These are phyloP conservation scores for Oophaga pumilio DNA, from an alignment of 2,113 vertebrate species.

Conservation along the genomic window DNA sequence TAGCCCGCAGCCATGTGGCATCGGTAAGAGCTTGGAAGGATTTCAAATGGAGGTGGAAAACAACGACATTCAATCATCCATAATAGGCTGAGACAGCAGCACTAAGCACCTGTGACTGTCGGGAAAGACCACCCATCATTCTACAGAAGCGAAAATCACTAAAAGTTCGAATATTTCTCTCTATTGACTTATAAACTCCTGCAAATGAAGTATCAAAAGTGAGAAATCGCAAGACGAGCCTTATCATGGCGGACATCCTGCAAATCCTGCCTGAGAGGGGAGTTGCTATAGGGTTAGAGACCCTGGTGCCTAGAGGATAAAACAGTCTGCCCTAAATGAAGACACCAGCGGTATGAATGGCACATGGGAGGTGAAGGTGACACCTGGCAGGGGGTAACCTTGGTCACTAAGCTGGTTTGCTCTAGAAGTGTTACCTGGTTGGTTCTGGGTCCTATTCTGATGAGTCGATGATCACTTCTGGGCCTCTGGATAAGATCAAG, in stretches of 20 bases:
- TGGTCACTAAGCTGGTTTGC: too few relatives aligned
- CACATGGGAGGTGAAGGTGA: not conserved
- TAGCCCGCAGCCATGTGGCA: slow-evolving; percentile 22
- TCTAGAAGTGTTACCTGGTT: too few relatives aligned
- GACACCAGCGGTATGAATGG: not conserved
- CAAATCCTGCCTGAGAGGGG: not conserved
- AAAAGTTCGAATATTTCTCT: not conserved
- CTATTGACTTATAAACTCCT: not conserved
- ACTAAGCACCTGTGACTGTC: not conserved
- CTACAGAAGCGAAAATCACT: not conserved
- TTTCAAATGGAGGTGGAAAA: not conserved
- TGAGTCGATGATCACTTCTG: too few relatives aligned
- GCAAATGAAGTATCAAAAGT: not conserved
- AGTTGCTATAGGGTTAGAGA: not conserved
- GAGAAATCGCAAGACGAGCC: not conserved
- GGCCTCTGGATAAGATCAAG: too few relatives aligned
- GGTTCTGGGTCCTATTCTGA: too few relatives aligned
- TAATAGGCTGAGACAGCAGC: not conserved
- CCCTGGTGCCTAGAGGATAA: not conserved
- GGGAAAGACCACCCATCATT: not conserved
- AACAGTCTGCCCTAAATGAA: not conserved
- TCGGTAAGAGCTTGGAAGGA: not conserved
- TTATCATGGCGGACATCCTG: not conserved
- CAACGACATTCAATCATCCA: not conserved
- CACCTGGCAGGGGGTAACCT: too few relatives aligned